A percentile compares a stretch with the other conserved stretches of the same genome.
These are phyloP conservation scores for Dendrolimus houi DNA, from an alignment of 2,888 invertebrate species.

Conservation along the genomic window DNA sequence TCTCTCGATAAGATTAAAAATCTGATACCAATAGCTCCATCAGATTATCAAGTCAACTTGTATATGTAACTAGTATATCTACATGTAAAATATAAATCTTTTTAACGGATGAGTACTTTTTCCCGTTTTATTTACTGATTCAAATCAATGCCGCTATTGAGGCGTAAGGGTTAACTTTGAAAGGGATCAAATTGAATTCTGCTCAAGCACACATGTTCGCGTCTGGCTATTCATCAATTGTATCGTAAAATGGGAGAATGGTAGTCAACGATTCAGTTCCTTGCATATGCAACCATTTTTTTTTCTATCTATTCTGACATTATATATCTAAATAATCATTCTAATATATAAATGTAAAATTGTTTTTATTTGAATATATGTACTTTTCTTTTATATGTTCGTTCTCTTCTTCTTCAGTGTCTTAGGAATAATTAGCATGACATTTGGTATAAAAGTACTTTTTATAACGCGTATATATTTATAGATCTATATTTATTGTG, in stretches of 20 bases:
- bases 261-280: slow-evolving; percentile 60
- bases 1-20: background rate
- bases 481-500: too few species aligned
- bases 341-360: too few species aligned
- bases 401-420: too few species aligned
- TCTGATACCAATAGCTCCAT: background rate
- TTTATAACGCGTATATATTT: too few species aligned
- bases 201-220: slow-evolving; percentile 60
- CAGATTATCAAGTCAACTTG: background rate
- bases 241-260: slow-evolving; percentile 57
- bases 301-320: background rate
- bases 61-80: background rate
- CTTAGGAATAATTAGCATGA: too few species aligned
- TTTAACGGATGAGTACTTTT: too few species aligned
- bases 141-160: slow-evolving; percentile 58
- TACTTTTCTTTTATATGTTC: too few species aligned
- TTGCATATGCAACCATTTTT: slow-evolving; percentile 14
- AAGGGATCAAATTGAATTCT: slow-evolving; percentile 68
- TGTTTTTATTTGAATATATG: too few species aligned
- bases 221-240: slow-evolving; percentile 65
- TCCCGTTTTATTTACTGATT: slow-evolving; percentile 23
- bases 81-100: background rate
- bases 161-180: slow-evolving; percentile 58
- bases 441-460: too few species aligned
- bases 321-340: background rate